These are phyloP conservation scores for Epinotia ramella DNA, from an alignment of 2,888 invertebrate species.

Conservation along the genomic window DNA sequence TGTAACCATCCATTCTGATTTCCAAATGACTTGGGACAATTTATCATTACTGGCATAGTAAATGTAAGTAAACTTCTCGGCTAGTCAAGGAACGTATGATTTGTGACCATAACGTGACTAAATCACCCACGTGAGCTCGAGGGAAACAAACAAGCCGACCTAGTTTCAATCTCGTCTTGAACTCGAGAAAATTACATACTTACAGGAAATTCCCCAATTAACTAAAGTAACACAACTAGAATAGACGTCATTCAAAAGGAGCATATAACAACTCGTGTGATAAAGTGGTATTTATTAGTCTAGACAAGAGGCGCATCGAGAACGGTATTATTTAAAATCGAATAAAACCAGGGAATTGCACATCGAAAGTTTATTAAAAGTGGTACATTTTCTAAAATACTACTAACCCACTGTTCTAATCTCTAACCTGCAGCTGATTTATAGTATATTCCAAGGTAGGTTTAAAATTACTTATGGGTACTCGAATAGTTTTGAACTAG, in stretches of 20 bases:
- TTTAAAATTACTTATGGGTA: no score
- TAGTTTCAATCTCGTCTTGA: conserved; percentile 18
- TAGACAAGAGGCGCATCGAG: conserved; percentile 5
- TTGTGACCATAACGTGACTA: conserved; percentile 51
- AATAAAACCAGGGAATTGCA: background rate
- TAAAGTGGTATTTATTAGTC: conserved; percentile 27
- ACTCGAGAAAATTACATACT: conserved; percentile 21
- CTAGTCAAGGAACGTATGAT: conserved; percentile 20
- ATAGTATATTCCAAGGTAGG: background rate
- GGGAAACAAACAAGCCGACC: conserved; percentile 27
- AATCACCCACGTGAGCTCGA: conserved; percentile 47
- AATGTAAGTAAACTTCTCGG: conserved; percentile 5
- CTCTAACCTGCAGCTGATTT: background rate
- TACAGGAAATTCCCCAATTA: conserved; percentile 6
- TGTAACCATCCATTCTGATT: background rate
- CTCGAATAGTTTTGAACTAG: background rate
- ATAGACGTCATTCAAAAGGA: conserved; percentile 20
- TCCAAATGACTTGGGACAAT: conserved; percentile 5
- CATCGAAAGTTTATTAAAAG: background rate
- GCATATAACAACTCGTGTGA: conserved; percentile 6
- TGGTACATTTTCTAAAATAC: conserved; percentile 32
- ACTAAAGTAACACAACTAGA: background rate
- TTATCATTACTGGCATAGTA: conserved; percentile 18
- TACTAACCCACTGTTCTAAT: background rate
- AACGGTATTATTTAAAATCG: background rate